phyloP scores from a whole-genome alignment of 2,797 vertebrate genomes.

The Falco naumanni region DNA sequence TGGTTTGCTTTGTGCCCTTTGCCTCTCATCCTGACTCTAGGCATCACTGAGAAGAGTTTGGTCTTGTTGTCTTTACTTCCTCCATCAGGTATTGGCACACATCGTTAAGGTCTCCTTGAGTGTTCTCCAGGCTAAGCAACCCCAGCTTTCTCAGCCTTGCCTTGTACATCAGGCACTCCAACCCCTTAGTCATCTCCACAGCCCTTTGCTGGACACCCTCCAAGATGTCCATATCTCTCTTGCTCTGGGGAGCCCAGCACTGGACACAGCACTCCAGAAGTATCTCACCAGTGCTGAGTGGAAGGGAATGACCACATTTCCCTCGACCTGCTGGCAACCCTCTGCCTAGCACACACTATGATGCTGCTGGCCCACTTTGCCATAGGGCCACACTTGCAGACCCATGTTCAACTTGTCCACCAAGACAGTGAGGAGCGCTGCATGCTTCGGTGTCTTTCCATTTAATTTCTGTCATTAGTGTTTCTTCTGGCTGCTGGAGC shows the following conservation, averaged over 20 bases:
- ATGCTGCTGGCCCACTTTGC: background rate
- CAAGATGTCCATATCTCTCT: accelerated
- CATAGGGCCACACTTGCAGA: background rate
- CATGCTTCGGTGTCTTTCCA: background rate
- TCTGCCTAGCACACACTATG: background rate
- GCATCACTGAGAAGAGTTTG: background rate
- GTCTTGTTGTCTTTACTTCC: background rate
- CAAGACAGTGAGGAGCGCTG: background rate
- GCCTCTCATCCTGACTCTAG: background rate
- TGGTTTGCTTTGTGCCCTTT: background rate
- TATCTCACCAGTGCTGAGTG: background rate
- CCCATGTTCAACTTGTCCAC: background rate
- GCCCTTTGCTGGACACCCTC: background rate
- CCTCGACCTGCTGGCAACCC: background rate
- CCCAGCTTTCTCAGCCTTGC: background rate
- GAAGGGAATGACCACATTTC: background rate
- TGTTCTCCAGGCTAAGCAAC: background rate
- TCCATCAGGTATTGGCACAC: background rate
- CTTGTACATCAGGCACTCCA: background rate
- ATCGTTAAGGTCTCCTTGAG: accelerated
- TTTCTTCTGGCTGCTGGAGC: background rate
- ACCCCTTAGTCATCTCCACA: background rate
- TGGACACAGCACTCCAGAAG: background rate
- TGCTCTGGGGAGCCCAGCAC: background rate
- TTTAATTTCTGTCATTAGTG: conserved; percentile 17